Evolutionary conservation across 2,888 invertebrate species (phyloP), one percentile per base, ranked within the genome.

Genomic region (Argynnis bischoffii): DNA sequence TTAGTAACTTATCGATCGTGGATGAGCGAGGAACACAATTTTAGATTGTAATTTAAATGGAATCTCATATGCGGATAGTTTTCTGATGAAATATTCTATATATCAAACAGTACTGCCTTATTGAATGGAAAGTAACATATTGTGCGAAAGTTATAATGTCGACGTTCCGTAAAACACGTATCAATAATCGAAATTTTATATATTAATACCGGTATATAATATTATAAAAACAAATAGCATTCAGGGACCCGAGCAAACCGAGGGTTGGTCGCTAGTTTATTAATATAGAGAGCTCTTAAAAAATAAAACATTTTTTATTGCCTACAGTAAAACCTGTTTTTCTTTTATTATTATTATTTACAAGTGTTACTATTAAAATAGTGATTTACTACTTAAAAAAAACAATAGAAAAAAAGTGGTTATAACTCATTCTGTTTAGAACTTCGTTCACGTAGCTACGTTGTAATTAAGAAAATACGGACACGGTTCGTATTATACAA

Each of bases 41-140:
- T 60, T 60, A 26, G 31, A 50, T 53, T 65, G 51, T 65, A 65
- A 57, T 65, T 57, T 64, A 55, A 64, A 41, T 65, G 64, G 57
- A 65, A 65, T 65, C 57, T 65, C 57, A 65, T 46, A 65, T 57
- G 16, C 3, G n/a, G 21, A 57, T 50, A 46, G 51, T 41, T 57
- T 57, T 56, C 56, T 51, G 6, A 31, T 60, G 59, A 60, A 48
- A 60, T 50, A 48, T 50, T 60, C 16, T 47, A 13, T n/a, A 48
- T 15, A 46, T 47, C 21, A 57, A 21, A 21, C 15, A 46, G 3
- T 47, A 41, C 35, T 13, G 57, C 57, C 8, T 57, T 57, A 57
- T 57, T 47, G 21, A 46, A 46, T 15, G 21, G 57, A 8, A 11
- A 2, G 26, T 4, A 57, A 21, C 21, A 16, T 55, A 16, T n/a